Percentiles rank a stretch among this genome's conserved stretches.
These are phyloP conservation scores for Globia sparganii DNA, from an alignment of 2,888 invertebrate species.

Conservation along the genomic window DNA sequence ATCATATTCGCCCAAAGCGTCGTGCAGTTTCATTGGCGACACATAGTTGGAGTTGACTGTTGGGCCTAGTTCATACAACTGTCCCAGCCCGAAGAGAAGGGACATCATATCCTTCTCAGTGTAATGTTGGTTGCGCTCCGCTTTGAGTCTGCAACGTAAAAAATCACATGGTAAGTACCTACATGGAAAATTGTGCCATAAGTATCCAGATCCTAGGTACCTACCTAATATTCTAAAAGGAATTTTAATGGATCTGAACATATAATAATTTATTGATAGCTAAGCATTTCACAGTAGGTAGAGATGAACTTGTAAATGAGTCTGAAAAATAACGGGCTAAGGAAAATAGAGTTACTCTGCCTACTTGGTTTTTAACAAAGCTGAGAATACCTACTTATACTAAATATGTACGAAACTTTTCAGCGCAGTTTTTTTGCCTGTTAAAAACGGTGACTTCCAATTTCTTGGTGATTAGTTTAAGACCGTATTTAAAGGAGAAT, in stretches of 20 bases:
- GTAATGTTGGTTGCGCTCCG: slow-evolving; percentile 82
- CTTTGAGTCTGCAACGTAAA: slow-evolving; percentile 75
- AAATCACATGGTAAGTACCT: neutral
- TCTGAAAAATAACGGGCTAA: neutral
- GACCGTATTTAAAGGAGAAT: neutral
- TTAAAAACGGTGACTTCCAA: neutral
- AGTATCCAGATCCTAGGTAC: neutral
- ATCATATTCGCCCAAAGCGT: slow-evolving; percentile 84
- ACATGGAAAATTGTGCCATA: neutral
- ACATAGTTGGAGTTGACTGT: slow-evolving; percentile 72
- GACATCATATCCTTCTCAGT: slow-evolving; percentile 80
- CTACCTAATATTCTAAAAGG: neutral
- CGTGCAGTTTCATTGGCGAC: slow-evolving; percentile 78
- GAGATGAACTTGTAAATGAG: neutral
- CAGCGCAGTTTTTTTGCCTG: neutral
- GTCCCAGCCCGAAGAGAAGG: slow-evolving; percentile 81
- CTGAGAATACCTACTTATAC: neutral
- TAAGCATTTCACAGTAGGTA: neutral
- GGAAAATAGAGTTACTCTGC: neutral
- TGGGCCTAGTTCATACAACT: slow-evolving; percentile 81
- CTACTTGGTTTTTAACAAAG: neutral
- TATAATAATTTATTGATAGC: neutral
- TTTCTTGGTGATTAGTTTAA: neutral
- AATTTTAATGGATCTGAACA: neutral
- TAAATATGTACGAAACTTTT: too few species aligned